These are phyloP conservation scores for Ardeotis arabs DNA, from an alignment of 2,113 vertebrate species.

Conservation along the genomic window DNA sequence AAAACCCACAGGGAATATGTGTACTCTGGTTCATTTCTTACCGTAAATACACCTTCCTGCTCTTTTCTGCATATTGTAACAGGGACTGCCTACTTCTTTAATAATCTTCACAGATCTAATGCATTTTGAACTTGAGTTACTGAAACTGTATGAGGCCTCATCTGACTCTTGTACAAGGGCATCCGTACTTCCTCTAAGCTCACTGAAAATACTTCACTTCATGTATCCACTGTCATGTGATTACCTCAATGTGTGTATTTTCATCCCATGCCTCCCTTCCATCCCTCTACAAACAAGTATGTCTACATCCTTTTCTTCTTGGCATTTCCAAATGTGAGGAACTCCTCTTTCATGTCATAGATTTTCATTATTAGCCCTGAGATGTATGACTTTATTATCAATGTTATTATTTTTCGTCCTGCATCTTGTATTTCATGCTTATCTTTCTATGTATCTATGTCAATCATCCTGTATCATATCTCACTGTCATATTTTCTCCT, in stretches of 20 bases:
- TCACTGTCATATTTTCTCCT: background rate
- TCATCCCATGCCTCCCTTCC: background rate
- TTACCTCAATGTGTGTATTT: background rate
- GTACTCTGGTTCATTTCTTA: background rate
- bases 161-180: background rate
- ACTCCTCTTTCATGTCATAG: background rate
- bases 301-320: background rate
- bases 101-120: background rate
- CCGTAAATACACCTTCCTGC: accelerated
- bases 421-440: background rate
- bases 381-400: background rate
- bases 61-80: background rate
- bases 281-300: background rate
- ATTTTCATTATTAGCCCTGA: background rate
- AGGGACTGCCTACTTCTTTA: background rate
- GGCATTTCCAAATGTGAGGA: background rate
- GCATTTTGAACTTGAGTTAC: background rate
- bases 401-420: background rate
- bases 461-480: background rate
- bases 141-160: background rate
- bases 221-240: background rate
- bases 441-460: background rate
- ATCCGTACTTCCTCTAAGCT: background rate
- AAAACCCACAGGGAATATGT: background rate
- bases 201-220: background rate